Evolutionary conservation across 2,113 vertebrate species (phyloP).

Genomic region (Passer montanus): DNA sequence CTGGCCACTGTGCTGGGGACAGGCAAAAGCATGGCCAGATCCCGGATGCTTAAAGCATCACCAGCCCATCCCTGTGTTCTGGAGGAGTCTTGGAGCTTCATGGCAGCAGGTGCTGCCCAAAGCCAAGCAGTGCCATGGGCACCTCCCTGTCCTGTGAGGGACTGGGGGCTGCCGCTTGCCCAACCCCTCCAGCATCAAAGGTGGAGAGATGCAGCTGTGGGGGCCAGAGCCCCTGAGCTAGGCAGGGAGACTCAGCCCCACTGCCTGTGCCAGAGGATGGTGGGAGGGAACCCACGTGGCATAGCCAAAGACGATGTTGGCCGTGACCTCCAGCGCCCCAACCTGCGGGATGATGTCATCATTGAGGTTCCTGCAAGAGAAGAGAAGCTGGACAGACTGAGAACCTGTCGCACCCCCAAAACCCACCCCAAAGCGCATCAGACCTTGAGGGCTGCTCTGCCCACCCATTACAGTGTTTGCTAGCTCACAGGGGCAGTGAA

Average conservation of each 20-base stretch:
- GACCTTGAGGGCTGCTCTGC: background rate
- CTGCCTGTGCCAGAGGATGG: background rate
- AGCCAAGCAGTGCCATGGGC: background rate
- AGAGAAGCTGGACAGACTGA: background rate
- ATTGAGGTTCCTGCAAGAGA: slow-evolving; percentile 77
- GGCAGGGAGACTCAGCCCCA: background rate
- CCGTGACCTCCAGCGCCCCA: slow-evolving; percentile 80
- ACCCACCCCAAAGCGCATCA: background rate
- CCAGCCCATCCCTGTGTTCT: background rate
- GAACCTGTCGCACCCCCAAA: background rate
- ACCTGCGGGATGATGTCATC: slow-evolving; percentile 80
- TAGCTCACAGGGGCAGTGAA: background rate
- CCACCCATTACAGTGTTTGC: accelerated
- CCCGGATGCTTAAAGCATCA: background rate
- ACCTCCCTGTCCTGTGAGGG: background rate
- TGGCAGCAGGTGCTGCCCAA: background rate
- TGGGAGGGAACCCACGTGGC: slow-evolving; percentile 79
- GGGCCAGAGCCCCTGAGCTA: background rate
- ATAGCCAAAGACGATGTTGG: slow-evolving; percentile 88
- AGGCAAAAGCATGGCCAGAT: accelerated
- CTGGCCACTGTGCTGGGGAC: accelerated
- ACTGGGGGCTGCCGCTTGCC: accelerated
- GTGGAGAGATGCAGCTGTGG: accelerated
- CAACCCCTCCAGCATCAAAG: background rate
- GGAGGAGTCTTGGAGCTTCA: background rate